Percentiles rank a stretch among this genome's conserved stretches.
Conservation (phyloP, 2,113 vertebrate species). For the Tapirus terrestris region DNA sequence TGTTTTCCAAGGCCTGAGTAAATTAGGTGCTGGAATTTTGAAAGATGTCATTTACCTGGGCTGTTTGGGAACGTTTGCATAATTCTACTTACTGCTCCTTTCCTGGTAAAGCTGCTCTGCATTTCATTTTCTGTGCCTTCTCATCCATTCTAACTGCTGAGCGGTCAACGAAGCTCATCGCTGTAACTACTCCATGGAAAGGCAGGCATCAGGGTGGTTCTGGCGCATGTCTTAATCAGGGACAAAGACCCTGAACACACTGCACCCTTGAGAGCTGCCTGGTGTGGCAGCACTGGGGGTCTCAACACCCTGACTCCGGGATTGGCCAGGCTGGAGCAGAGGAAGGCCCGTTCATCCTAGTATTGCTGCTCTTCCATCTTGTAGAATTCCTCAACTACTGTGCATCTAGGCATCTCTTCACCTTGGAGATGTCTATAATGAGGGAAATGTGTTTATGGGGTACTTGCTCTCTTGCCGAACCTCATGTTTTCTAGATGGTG, state of each 20-base stretch:
- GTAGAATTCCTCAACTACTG: background rate
- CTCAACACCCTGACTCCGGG: background rate
- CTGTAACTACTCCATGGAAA: background rate
- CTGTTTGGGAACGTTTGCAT: background rate
- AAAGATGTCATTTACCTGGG: constrained; percentile 13
- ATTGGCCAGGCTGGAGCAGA: background rate
- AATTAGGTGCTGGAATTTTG: background rate
- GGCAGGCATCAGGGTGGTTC: background rate
- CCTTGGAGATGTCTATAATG: background rate
- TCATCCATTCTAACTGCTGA: background rate
- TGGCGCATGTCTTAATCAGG: background rate
- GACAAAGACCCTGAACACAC: background rate
- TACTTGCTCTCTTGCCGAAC: background rate
- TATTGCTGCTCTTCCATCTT: accelerated
- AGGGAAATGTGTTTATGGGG: no score
- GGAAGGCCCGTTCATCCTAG: accelerated
- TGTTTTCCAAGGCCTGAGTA: background rate
- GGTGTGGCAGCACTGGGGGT: background rate
- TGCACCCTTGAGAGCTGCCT: background rate
- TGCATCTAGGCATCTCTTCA: background rate
- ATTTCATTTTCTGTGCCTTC: constrained; percentile 6
- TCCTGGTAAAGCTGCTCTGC: background rate
- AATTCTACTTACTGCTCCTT: background rate
- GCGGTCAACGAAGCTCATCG: background rate
- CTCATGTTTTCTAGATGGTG: background rate